Conservation (phyloP, 1,140 invertebrate species). For the Nylanderia fulva region DNA sequence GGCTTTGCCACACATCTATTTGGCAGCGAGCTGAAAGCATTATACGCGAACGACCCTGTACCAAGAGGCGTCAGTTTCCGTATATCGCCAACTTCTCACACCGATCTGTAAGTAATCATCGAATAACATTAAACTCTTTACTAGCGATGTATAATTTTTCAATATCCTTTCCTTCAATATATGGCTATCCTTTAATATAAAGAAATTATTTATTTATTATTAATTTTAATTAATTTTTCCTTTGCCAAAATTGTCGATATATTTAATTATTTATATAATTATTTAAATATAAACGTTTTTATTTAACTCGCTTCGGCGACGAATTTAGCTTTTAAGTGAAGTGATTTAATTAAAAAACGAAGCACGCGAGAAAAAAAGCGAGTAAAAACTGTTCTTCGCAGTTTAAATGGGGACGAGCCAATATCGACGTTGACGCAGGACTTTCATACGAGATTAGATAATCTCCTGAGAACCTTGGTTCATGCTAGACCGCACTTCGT, state of each 20-base stretch:
- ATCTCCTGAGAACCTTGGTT: conserved; percentile 95
- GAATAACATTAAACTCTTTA: not conserved
- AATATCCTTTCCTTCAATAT: too few species aligned
- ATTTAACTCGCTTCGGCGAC: not conserved
- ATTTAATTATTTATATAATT: not conserved
- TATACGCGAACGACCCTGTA: conserved; percentile 93
- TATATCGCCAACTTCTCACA: conserved; percentile 96
- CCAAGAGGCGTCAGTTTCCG: conserved; percentile 94
- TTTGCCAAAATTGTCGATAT: not conserved
- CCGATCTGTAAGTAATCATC: conserved; percentile 89
- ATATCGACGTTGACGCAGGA: conserved; percentile 97
- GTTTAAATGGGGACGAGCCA: conserved; percentile 94
- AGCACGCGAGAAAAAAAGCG: not conserved
- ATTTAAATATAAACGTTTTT: not conserved
- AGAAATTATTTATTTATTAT: too few species aligned
- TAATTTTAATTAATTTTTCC: too few species aligned
- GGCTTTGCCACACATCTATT: conserved; percentile 98
- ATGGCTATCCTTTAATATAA: too few species aligned
- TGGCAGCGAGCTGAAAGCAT: conserved; percentile 95
- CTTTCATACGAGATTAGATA: conserved; percentile 97
- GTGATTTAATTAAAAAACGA: not conserved
- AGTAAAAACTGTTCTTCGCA: conserved; percentile 70
- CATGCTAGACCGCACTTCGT: conserved; percentile 98
- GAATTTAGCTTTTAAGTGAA: not conserved
- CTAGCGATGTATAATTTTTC: too few species aligned